phyloP scores from a whole-genome alignment of 2,888 invertebrate genomes.

The Darwinula stevensoni region DNA sequence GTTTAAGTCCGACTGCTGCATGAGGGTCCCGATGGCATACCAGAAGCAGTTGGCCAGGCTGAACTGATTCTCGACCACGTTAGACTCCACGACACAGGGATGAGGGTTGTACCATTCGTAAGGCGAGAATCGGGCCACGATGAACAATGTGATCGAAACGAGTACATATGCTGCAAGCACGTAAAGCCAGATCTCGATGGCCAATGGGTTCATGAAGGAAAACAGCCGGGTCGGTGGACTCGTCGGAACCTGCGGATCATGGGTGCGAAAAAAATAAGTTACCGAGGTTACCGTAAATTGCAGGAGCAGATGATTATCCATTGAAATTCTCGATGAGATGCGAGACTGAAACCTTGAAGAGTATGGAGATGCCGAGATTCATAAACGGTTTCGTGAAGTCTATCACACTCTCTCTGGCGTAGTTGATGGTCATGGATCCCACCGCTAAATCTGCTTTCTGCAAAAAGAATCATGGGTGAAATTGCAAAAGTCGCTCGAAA shows the following conservation, averaged over 20 bases:
- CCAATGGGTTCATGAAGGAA: conserved; percentile 61
- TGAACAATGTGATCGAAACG: conserved; percentile 43
- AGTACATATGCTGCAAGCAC: conserved; percentile 46
- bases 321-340: background rate
- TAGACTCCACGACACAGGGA: conserved; percentile 12
- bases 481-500: too few relatives aligned
- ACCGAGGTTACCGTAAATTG: background rate
- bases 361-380: conserved; percentile 83
- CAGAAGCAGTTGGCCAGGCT: conserved; percentile 23
- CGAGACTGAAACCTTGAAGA: conserved; percentile 39
- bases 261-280: background rate
- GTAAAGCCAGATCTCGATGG: conserved; percentile 59
- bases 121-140: conserved; percentile 46
- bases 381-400: conserved; percentile 97
- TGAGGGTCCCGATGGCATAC: conserved; percentile 26
- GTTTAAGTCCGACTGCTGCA: conserved; percentile 21
- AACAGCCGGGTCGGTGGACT: conserved; percentile 27
- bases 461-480: background rate
- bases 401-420: conserved; percentile 65
- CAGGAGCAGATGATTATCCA: background rate
- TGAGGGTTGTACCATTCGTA: conserved; percentile 23
- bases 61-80: conserved; percentile 21
- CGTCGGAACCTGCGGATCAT: background rate
- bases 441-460: conserved; percentile 65
- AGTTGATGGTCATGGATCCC: conserved; percentile 66